Conservation (phyloP, 1,140 invertebrate genomes). For the Ceratitis capitata region DNA sequence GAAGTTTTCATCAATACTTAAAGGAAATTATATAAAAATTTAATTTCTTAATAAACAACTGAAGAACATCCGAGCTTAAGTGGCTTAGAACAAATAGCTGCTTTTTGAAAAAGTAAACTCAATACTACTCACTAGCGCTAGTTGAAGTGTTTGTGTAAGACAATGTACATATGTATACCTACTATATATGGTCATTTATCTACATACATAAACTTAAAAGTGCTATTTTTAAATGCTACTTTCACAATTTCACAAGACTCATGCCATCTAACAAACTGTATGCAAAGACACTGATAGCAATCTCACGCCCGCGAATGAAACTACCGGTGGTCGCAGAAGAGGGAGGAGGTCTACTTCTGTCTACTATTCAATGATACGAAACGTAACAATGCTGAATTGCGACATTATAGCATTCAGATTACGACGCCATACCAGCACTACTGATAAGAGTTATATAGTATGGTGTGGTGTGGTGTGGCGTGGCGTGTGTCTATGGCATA, state of each 20-base stretch:
- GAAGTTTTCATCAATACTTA: too few relatives aligned
- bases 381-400: conserved; percentile 2
- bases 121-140: too few relatives aligned
- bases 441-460: neutral
- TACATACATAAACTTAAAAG: too few relatives aligned
- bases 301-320: neutral
- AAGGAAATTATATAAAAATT: too few relatives aligned
- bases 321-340: too few relatives aligned
- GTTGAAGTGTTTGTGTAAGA: too few relatives aligned
- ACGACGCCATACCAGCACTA: neutral
- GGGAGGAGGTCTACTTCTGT: too few relatives aligned
- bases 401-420: neutral
- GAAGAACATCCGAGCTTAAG: too few relatives aligned
- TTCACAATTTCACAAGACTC: neutral
- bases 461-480: too few relatives aligned
- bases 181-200: neutral
- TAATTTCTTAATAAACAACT: too few relatives aligned
- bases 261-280: neutral
- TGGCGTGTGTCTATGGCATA: neutral
- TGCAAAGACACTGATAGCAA: neutral
- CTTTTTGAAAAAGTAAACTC: neutral
- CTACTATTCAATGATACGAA: neutral
- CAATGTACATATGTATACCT: neutral
- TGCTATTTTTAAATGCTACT: too few relatives aligned
- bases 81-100: too few relatives aligned